Evolutionary conservation across 2,113 vertebrate species (phyloP), one percentile per base, ranked within the genome.

Genomic region (Plotosus lineatus): DNA sequence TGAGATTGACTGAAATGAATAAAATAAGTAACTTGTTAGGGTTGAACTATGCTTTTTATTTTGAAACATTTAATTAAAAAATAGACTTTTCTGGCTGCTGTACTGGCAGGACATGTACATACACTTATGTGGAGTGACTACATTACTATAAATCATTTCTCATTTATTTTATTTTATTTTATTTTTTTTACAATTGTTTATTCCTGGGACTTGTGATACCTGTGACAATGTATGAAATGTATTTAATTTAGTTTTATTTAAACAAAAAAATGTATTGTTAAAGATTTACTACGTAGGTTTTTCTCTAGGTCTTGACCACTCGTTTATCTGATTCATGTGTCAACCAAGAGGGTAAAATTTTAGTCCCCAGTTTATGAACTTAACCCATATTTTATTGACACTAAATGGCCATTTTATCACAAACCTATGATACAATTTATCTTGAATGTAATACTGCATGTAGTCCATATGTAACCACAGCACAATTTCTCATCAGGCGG

Each of bases 1-100:
- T 50, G 42, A 50, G 15, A 33, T 72, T 33, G 21, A 17, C 28
- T 3, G 11, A 12, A 28, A 17, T 1, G 7, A 69, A 28, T n/a
- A 31, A 53, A 69, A 31, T 3, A 4, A 7, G 0, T 33, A 3
- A 21, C 21, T 56, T 56, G 36, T 17, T 55, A 44, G 28, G 53
- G 23, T 44, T n/a, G 23, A 46, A 40, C 38, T 69, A 9, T 58
- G 51, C 12, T 71, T 48, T 48, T n/a, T 12, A 6, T 78, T 78
- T 78, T 66, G 33, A 61, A 51, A 19, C 33, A 31, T 6, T n/a
- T n/a, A 21, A 51, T 33, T 77, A 36, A 28, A 1, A 55, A 19
- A 51, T 78, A n/a, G 38, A 83, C 46, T 46, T 46, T 79, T 40
- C 28, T 69, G 36, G 65, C 36, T 56, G 51, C 51, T 80, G 15